Evolutionary conservation across 2,888 invertebrate genomes (phyloP).

Genomic region (Eupithecia subumbrata): DNA sequence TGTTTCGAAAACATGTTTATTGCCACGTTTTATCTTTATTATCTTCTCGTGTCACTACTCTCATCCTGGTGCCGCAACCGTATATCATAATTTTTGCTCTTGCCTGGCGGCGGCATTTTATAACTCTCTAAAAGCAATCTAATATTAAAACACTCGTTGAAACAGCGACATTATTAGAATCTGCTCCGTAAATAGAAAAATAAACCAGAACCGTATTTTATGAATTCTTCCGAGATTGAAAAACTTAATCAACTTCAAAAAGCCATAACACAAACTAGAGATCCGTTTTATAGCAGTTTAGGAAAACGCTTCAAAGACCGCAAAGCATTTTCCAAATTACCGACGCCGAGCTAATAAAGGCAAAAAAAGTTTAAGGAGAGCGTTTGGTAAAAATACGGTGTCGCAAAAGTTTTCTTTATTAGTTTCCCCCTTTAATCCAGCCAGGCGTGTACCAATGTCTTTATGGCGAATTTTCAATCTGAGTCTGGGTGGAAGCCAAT

Average conservation of each 20-base stretch:
- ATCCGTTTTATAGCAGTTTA: constrained; percentile 61
- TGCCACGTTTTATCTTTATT: constrained; percentile 75
- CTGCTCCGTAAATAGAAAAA: constrained; percentile 44
- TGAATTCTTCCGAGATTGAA: constrained; percentile 56
- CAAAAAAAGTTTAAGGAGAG: constrained; percentile 75
- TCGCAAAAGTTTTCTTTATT: constrained; percentile 84
- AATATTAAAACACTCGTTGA: constrained; percentile 50
- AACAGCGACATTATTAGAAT: constrained; percentile 53
- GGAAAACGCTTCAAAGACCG: constrained; percentile 60
- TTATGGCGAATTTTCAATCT: constrained; percentile 84
- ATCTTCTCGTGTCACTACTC: constrained; percentile 68
- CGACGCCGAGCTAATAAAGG: constrained; percentile 75
- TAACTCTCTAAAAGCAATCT: constrained; percentile 61
- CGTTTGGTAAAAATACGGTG: constrained; percentile 82
- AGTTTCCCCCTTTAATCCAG: constrained; percentile 82
- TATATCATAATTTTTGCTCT: constrained; percentile 66
- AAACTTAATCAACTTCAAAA: constrained; percentile 63
- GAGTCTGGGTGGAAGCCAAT: constrained; percentile 82
- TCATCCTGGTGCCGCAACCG: constrained; percentile 50
- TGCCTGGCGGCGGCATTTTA: constrained; percentile 55
- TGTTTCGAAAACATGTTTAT: constrained; percentile 75
- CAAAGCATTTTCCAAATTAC: constrained; percentile 70
- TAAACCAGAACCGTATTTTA: constrained; percentile 33
- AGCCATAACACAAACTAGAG: constrained; percentile 58
- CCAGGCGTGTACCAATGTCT: constrained; percentile 83